Evolutionary conservation across 2,797 vertebrate species (phyloP).

Genomic region (Myioborus miniatus): DNA sequence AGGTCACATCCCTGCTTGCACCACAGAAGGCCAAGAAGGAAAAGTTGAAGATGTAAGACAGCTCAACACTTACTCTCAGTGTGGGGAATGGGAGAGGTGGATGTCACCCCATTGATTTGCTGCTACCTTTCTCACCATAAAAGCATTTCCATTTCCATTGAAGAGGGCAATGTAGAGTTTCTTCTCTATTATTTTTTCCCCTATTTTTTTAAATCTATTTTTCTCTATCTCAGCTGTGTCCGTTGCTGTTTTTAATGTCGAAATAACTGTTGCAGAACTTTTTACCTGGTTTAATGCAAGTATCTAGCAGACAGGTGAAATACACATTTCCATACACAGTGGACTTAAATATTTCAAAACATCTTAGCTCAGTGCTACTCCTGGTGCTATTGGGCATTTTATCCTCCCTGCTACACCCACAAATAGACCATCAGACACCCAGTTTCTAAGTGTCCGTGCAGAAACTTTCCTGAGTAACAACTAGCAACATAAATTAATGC

Average conservation of each 20-base stretch:
- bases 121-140: not conserved
- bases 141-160: not conserved
- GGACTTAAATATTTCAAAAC: not conserved
- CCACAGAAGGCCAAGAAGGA: not conserved
- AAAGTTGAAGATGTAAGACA: not conserved
- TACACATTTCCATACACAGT: not conserved
- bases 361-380: not conserved
- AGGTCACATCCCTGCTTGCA: not conserved
- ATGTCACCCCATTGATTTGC: not conserved
- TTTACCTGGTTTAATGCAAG: not conserved
- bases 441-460: not conserved
- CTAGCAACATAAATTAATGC: not conserved
- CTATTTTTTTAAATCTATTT: no score
- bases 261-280: not conserved
- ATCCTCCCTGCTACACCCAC: not conserved
- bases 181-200: not conserved
- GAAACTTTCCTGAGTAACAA: not conserved
- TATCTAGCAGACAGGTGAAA: not conserved
- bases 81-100: not conserved
- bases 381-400: not conserved
- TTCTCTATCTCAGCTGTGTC: no score
- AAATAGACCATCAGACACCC: not conserved
- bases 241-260: not conserved
- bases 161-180: not conserved
- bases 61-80: not conserved